Evolutionary conservation across 35 echinoderm and acorn worm genomes (phyloP).

Genomic region (Acanthaster planci): DNA sequence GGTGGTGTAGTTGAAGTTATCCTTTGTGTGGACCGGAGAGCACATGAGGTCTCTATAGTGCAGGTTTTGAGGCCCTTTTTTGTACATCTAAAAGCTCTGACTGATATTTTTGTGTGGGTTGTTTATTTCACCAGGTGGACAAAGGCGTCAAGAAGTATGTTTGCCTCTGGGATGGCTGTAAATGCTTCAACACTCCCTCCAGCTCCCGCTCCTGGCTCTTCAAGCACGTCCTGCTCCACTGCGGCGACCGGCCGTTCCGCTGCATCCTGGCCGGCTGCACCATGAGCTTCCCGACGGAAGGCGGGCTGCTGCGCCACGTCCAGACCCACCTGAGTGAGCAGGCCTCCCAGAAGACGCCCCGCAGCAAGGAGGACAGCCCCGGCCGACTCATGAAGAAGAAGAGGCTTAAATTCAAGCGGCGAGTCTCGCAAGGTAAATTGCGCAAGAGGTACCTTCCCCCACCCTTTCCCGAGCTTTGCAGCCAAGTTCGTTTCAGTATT

Average conservation of each 20-base stretch:
- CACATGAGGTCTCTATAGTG: not conserved
- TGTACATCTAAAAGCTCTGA: not conserved
- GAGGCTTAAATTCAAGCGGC: slow-evolving; percentile 66
- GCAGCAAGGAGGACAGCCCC: slow-evolving; percentile 92
- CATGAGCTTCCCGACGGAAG: slow-evolving; percentile 73
- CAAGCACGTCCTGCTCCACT: slow-evolving; percentile 86
- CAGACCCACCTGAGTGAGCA: slow-evolving; percentile 86
- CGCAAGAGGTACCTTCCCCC: no score
- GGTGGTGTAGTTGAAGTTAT: not conserved
- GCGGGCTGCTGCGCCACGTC: slow-evolving; percentile 70
- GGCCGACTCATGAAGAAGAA: slow-evolving; percentile 89
- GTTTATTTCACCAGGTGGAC: not conserved
- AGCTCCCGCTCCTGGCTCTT: slow-evolving; percentile 79
- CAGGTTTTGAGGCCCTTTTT: not conserved
- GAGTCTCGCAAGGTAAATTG: slow-evolving; percentile 84
- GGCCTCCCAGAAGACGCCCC: slow-evolving; percentile 71
- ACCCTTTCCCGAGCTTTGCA: no score
- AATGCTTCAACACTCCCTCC: slow-evolving; percentile 87
- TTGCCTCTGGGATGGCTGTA: slow-evolving; percentile 97
- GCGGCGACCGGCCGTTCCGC: slow-evolving; percentile 87
- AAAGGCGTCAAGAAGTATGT: slow-evolving; percentile 71
- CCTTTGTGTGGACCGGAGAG: not conserved
- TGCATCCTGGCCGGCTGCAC: slow-evolving; percentile 85
- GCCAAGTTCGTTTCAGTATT: no score
- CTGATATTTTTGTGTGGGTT: not conserved